Percentiles rank a stretch among this genome's conserved stretches.
These are phyloP conservation scores for Triplophysa dalaica DNA, from an alignment of 2,113 vertebrate species.

Conservation along the genomic window DNA sequence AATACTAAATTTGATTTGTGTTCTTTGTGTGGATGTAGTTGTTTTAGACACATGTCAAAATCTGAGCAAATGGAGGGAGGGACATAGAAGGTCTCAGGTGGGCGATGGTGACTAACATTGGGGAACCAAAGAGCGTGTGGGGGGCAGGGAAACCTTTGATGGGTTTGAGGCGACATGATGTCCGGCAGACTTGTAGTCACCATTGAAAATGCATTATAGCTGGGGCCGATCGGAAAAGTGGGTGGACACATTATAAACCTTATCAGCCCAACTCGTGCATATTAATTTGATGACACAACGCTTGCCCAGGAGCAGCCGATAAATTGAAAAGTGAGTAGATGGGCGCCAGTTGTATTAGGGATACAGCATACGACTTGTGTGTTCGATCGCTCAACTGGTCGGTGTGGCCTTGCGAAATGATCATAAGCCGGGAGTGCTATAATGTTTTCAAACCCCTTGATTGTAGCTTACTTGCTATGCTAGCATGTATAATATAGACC, in stretches of 20 bases:
- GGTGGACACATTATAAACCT: neutral
- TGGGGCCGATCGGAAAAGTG: no score
- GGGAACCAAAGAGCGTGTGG: neutral
- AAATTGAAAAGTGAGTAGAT: no score
- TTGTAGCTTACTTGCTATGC: conserved; percentile 18
- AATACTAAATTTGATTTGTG: no score
- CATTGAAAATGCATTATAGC: neutral
- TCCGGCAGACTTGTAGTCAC: neutral
- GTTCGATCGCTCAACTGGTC: no score
- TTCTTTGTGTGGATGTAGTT: neutral
- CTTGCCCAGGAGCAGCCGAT: no score
- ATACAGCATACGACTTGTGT: no score
- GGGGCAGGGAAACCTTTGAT: neutral
- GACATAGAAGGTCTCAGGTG: conserved; percentile 17
- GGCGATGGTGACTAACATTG: conserved; percentile 4
- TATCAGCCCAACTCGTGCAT: no score
- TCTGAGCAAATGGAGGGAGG: neutral
- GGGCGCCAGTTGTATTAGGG: no score
- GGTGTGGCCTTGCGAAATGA: no score
- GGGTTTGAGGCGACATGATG: conserved; percentile 23
- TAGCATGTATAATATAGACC: neutral
- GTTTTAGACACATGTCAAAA: neutral
- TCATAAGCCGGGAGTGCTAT: no score
- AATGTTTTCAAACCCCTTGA: neutral
- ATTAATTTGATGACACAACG: no score